Evolutionary conservation across 2,113 vertebrate genomes (phyloP).

Genomic region (Lagenorhynchus albirostris): DNA sequence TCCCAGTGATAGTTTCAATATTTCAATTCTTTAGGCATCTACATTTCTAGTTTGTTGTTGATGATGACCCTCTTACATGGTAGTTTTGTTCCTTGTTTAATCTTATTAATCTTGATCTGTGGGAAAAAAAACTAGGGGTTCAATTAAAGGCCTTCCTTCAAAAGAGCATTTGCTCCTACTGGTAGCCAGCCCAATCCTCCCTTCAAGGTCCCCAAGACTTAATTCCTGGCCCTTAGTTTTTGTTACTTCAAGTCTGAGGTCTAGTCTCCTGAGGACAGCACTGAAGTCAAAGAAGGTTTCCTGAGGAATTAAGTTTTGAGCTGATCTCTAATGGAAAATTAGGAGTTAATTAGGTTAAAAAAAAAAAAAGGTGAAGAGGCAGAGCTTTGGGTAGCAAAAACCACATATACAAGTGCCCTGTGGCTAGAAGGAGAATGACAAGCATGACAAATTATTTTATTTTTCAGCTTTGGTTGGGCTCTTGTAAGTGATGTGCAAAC

Average conservation of each 20-base stretch:
- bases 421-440: background rate
- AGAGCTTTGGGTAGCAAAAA: background rate
- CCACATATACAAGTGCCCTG: background rate
- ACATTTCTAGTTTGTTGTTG: background rate
- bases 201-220: background rate
- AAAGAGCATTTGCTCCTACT: background rate
- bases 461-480: background rate
- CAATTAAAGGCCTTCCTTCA: background rate
- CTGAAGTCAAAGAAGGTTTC: background rate
- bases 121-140: background rate
- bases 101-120: background rate
- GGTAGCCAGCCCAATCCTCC: background rate
- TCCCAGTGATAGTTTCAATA: background rate
- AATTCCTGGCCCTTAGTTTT: background rate
- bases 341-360: background rate
- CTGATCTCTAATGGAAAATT: background rate
- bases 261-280: background rate
- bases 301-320: background rate
- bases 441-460: background rate
- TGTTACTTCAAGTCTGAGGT: background rate
- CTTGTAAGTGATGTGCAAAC: background rate
- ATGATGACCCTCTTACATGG: background rate
- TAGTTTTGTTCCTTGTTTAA: background rate
- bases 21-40: background rate
- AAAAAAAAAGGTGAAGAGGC: background rate